phyloP scores from a whole-genome alignment of 2,113 vertebrate genomes.

The Bos indicus region DNA sequence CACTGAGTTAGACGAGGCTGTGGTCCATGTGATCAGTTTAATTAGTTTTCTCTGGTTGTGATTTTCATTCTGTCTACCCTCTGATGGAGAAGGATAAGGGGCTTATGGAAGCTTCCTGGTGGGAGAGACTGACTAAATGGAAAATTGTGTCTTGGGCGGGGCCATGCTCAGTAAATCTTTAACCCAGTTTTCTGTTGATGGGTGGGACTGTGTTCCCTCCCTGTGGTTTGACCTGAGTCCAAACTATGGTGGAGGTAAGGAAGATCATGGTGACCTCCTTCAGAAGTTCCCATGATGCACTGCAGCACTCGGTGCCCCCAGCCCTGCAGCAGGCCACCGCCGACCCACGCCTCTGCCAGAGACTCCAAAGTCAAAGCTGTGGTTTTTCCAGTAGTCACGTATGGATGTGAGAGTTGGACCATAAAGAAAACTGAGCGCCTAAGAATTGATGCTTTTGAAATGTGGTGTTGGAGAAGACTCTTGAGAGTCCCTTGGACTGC shows the following conservation, averaged over 20 bases:
- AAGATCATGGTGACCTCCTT: not conserved
- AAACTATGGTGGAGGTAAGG: not conserved
- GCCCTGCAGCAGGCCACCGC: not conserved
- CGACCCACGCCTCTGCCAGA: not conserved
- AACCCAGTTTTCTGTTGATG: not conserved
- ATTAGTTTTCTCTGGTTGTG: not conserved
- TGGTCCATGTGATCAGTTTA: not conserved
- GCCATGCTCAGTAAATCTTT: not conserved
- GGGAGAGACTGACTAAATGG: not conserved
- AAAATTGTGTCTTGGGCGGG: not conserved
- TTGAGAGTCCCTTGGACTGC: not conserved
- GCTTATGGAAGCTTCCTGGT: not conserved
- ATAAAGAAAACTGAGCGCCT: fast-evolving
- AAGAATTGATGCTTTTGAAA: not conserved
- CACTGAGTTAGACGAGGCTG: not conserved
- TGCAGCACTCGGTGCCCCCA: not conserved
- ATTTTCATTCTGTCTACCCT: not conserved
- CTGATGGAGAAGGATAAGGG: not conserved
- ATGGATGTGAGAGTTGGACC: not conserved
- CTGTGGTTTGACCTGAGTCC: not conserved
- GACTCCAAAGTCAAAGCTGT: not conserved
- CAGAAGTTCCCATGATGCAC: not conserved
- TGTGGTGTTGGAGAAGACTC: not conserved
- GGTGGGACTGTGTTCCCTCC: not conserved
- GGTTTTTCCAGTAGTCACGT: not conserved